Evolutionary conservation across 2,888 invertebrate genomes (phyloP).

Genomic region (Salpingus planirostris): DNA sequence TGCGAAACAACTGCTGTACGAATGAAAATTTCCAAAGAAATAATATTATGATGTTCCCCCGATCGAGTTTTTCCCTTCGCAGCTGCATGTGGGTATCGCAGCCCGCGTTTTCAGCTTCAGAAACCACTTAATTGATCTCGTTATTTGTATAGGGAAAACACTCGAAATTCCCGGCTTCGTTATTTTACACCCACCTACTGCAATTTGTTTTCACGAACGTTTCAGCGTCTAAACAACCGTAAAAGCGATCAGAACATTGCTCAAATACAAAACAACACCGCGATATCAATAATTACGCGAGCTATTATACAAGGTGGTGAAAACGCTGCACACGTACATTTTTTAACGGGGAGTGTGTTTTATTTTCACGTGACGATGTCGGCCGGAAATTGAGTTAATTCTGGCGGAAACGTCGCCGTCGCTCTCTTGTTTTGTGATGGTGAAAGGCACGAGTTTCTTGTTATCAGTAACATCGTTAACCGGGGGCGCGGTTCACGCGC

Average conservation of each 20-base stretch:
- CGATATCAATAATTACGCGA: constrained; percentile 9
- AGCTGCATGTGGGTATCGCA: no score
- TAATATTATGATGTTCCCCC: no score
- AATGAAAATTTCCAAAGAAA: no score
- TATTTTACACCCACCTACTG: constrained; percentile 27
- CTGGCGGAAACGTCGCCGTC: no score
- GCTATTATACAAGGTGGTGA: no score
- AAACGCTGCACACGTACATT: no score
- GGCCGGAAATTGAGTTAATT: constrained; percentile 10
- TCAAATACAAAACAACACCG: constrained; percentile 8
- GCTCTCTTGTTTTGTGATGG: no score
- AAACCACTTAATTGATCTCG: constrained; percentile 26
- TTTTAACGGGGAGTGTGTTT: no score
- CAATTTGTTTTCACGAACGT: constrained; percentile 22
- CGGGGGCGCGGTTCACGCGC: constrained; percentile 21
- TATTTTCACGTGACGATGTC: background rate
- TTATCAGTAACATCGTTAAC: constrained; percentile 24
- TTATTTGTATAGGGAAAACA: constrained; percentile 22
- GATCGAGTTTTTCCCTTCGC: no score
- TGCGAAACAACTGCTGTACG: no score
- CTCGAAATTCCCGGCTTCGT: constrained; percentile 22
- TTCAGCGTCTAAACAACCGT: constrained; percentile 18
- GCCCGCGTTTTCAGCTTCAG: constrained; percentile 5
- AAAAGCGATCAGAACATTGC: constrained; percentile 11
- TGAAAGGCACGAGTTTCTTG: no score